Conservation (phyloP, 2,797 vertebrate genomes). For the Antennarius maculatus region DNA sequence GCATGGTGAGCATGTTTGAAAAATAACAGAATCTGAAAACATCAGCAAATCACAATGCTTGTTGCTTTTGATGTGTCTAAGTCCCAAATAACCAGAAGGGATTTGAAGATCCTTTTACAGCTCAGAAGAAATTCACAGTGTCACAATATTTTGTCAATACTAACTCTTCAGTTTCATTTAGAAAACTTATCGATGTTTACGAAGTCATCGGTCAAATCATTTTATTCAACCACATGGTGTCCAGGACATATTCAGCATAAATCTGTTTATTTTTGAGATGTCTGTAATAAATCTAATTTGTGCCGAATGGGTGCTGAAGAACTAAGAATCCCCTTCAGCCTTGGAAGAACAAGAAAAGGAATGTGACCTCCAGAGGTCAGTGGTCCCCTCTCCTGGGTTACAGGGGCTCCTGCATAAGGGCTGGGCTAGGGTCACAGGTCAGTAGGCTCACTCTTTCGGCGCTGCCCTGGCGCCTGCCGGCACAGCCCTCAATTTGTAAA, state of each 20-base stretch:
- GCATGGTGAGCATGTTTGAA: constrained; percentile 7
- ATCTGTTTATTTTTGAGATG: constrained; percentile 80
- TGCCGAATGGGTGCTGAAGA: constrained; percentile 77
- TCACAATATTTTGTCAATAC: background rate
- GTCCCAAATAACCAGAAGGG: background rate
- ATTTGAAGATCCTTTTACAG: constrained; percentile 1
- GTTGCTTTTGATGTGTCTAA: constrained; percentile 17
- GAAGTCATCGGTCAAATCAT: constrained; percentile 4
- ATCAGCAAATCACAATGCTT: constrained; percentile 1
- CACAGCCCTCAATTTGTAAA: constrained; percentile 87
- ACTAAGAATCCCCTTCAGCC: constrained; percentile 80
- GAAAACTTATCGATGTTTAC: background rate
- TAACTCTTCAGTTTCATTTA: background rate
- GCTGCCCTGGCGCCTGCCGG: constrained; percentile 87
- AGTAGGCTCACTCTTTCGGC: constrained; percentile 79
- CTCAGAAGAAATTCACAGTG: constrained; percentile 7
- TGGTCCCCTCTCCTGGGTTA: constrained; percentile 79
- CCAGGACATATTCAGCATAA: constrained; percentile 61
- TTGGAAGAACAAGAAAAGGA: constrained; percentile 78
- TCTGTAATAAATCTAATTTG: constrained; percentile 83
- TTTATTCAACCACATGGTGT: constrained; percentile 53
- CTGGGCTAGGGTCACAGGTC: constrained; percentile 85
- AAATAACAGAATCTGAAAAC: constrained; percentile 19
- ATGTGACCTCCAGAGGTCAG: constrained; percentile 82
- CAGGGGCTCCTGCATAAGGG: constrained; percentile 76